Evolutionary conservation across 2,113 vertebrate genomes (phyloP).

Genomic region (Thalassarche chlororhynchos): DNA sequence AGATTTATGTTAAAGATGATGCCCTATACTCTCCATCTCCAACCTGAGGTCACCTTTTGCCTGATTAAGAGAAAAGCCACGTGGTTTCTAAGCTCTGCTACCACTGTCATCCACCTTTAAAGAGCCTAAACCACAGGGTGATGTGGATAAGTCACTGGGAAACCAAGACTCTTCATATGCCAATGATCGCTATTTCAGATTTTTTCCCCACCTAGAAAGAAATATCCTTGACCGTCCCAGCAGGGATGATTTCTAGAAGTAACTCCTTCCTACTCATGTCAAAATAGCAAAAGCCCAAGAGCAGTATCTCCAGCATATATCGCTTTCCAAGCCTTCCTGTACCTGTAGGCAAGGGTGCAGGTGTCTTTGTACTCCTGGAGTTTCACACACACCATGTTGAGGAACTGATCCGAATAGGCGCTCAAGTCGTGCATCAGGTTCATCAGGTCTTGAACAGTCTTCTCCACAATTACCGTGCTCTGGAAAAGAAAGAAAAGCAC

Average conservation of each 20-base stretch:
- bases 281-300: neutral
- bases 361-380: conserved; percentile 98
- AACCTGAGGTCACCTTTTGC: neutral
- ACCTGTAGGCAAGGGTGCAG: conserved; percentile 94
- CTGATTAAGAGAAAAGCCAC: neutral
- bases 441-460: conserved; percentile 96
- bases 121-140: neutral
- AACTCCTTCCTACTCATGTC: neutral
- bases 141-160: neutral
- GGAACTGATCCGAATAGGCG: conserved; percentile 96
- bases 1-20: neutral
- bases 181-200: accelerated
- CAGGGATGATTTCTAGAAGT: neutral
- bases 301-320: accelerated
- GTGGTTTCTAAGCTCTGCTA: neutral
- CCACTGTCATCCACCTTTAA: neutral
- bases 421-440: conserved; percentile 95
- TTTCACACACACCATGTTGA: conserved; percentile 97
- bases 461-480: conserved; percentile 97
- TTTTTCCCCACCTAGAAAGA: neutral
- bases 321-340: neutral
- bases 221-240: neutral
- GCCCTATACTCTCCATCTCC: neutral
- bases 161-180: neutral
- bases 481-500: conserved; percentile 42